These are phyloP conservation scores for Trematomus bernacchii DNA, from an alignment of 2,797 vertebrate genomes.

Conservation along the genomic window DNA sequence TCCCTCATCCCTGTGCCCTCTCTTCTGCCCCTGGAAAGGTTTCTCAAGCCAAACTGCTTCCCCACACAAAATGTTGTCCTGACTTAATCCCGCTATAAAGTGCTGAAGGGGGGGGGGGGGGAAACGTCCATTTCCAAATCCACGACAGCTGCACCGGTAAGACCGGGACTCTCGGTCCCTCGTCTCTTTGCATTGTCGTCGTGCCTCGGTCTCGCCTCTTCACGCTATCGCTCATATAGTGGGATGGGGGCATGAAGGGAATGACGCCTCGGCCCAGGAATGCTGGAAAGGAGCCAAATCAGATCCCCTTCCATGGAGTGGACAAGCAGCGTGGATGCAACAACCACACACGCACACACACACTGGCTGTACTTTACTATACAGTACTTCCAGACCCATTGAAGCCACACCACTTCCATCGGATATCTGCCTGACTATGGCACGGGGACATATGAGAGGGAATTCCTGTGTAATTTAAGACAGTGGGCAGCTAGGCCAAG, in stretches of 20 bases:
- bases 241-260: slow-evolving; percentile 18
- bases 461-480: slow-evolving; percentile 68
- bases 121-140: slow-evolving; percentile 59
- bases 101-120: slow-evolving; percentile 19
- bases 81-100: slow-evolving; percentile 49
- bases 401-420: slow-evolving; percentile 22
- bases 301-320: slow-evolving; percentile 49
- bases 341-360: slow-evolving; percentile 1
- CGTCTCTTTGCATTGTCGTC: slow-evolving; percentile 36
- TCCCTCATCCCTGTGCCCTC: slow-evolving; percentile 12
- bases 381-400: not conserved
- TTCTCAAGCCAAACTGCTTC: slow-evolving; percentile 40
- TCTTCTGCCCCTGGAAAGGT: slow-evolving; percentile 23
- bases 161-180: slow-evolving; percentile 16
- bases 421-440: slow-evolving; percentile 45
- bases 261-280: slow-evolving; percentile 53
- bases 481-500: slow-evolving; percentile 42
- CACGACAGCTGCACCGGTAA: slow-evolving; percentile 67
- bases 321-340: slow-evolving; percentile 21
- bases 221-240: slow-evolving; percentile 27
- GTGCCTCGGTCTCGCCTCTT: slow-evolving; percentile 48
- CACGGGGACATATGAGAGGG: slow-evolving; percentile 45
- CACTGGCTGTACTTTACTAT: not conserved
- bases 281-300: slow-evolving; percentile 56
- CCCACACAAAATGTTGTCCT: slow-evolving; percentile 29